Percentiles rank a stretch among this genome's conserved stretches.
These are phyloP conservation scores for Aproaerema taeniolella DNA, from an alignment of 2,888 invertebrate species.

Conservation along the genomic window DNA sequence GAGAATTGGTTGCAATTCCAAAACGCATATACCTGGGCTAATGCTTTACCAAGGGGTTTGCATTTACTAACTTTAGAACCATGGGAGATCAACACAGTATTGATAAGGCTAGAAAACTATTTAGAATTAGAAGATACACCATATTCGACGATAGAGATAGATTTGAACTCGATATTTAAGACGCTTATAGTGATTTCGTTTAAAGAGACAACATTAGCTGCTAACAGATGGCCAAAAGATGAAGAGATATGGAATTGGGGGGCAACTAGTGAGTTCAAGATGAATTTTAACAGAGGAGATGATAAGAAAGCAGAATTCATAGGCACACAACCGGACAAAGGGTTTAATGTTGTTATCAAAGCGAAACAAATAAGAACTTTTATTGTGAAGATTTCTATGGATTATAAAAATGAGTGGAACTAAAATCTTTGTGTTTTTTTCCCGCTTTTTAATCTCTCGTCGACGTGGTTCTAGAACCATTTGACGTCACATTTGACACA, in stretches of 20 bases:
- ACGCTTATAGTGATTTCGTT: slow-evolving; percentile 71
- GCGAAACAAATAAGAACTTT: slow-evolving; percentile 88
- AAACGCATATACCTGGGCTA: slow-evolving; percentile 63
- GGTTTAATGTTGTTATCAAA: slow-evolving; percentile 71
- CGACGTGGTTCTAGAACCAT: too few species aligned
- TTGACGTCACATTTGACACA: too few species aligned
- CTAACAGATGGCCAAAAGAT: slow-evolving; percentile 79
- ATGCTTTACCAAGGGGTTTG: slow-evolving; percentile 81
- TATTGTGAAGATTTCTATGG: too few species aligned
- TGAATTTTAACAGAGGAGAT: slow-evolving; percentile 34
- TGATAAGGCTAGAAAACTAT: slow-evolving; percentile 89
- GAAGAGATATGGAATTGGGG: slow-evolving; percentile 74
- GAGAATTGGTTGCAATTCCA: slow-evolving; percentile 67
- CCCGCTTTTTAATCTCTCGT: too few species aligned
- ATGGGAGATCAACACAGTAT: slow-evolving; percentile 78
- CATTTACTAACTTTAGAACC: slow-evolving; percentile 89
- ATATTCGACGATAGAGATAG: slow-evolving; percentile 73
- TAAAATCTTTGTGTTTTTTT: too few species aligned
- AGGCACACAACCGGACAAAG: too few species aligned
- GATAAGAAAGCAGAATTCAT: too few species aligned
- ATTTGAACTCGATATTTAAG: slow-evolving; percentile 78
- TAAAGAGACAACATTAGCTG: slow-evolving; percentile 84
- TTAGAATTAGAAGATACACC: slow-evolving; percentile 79
- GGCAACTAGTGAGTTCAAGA: slow-evolving; percentile 28
- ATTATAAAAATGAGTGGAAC: too few species aligned